Percentiles rank a stretch among this genome's conserved stretches.
Evolutionary conservation across 2,113 vertebrate species (phyloP).

Genomic region (Porphyrio hochstetteri): DNA sequence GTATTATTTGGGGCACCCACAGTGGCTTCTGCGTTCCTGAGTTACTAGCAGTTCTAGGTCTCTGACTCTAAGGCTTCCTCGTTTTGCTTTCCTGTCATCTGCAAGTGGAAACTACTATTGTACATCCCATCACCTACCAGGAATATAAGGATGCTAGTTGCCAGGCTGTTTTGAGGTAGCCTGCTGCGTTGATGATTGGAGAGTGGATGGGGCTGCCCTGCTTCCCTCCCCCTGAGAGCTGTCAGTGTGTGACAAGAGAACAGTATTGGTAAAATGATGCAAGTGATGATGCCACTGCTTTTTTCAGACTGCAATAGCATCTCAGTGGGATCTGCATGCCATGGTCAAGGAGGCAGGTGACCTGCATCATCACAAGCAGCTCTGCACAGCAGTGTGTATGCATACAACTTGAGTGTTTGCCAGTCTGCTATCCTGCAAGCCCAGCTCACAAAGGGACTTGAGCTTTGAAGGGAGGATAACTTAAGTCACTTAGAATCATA

Average conservation of each 20-base stretch:
- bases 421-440: not conserved
- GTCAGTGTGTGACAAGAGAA: not conserved
- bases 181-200: not conserved
- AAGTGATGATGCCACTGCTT: not conserved
- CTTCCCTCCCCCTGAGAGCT: not conserved
- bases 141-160: not conserved
- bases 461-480: not conserved
- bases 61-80: not conserved
- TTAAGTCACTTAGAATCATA: no score
- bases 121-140: accelerated
- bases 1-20: not conserved
- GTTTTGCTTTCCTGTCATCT: not conserved
- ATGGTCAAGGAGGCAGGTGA: not conserved
- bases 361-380: not conserved
- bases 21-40: not conserved
- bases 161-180: not conserved
- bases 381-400: not conserved
- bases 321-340: not conserved
- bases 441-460: not conserved
- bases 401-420: not conserved
- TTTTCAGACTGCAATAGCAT: not conserved
- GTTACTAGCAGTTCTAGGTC: not conserved
- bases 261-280: not conserved
- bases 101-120: not conserved
- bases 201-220: not conserved